Conservation (phyloP, 2,113 vertebrate genomes). For the Pheucticus melanocephalus region DNA sequence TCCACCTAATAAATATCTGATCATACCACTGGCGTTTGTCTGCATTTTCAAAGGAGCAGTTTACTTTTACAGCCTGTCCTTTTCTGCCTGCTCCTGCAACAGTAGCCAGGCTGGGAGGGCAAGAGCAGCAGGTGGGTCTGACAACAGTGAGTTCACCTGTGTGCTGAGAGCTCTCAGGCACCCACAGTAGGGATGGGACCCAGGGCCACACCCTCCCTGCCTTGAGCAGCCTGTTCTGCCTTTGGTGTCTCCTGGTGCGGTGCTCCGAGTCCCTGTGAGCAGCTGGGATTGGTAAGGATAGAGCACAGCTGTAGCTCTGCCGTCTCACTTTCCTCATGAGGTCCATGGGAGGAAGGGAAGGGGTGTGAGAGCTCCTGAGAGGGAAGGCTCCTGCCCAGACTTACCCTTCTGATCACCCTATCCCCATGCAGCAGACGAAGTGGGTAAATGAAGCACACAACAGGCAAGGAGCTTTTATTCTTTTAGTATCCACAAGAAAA, state of each 20-base stretch:
- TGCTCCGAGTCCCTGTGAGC: not conserved
- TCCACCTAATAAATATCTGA: slow-evolving; percentile 75
- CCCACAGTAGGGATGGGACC: not conserved
- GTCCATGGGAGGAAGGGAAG: not conserved
- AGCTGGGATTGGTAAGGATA: not conserved
- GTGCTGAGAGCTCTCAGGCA: not conserved
- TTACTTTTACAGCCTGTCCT: not conserved
- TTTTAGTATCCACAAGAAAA: not conserved
- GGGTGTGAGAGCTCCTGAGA: not conserved
- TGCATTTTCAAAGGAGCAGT: not conserved
- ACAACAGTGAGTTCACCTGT: not conserved
- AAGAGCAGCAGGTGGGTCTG: not conserved
- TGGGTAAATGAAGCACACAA: not conserved
- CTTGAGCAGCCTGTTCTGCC: fast-evolving
- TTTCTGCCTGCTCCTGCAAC: not conserved
- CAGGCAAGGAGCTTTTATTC: not conserved
- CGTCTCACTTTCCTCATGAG: fast-evolving
- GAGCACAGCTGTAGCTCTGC: not conserved
- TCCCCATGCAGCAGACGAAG: fast-evolving
- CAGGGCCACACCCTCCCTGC: fast-evolving
- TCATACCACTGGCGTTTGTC: slow-evolving; percentile 20
- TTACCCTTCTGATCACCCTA: not conserved
- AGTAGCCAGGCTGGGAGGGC: not conserved
- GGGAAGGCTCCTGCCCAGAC: not conserved
- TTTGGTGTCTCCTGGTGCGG: not conserved